phyloP scores from a whole-genome alignment of 23 tunicate genomes.

The Aplidium turbinatum region DNA sequence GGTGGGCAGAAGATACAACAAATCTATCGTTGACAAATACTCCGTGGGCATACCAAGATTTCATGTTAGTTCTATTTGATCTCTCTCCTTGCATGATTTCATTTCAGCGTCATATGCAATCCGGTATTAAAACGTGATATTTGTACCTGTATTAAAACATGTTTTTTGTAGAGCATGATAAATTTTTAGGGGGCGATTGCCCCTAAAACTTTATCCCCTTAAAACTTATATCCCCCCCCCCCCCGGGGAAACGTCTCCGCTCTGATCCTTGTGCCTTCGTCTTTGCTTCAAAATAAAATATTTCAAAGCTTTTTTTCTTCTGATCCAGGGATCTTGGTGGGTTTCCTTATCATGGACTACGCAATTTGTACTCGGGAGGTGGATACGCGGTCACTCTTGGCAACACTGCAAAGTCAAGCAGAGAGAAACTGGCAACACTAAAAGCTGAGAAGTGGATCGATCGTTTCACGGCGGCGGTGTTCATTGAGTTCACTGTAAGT shows the following conservation, averaged over 20 bases:
- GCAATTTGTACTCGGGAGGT: slow-evolving; percentile 75
- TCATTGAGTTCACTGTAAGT: slow-evolving; percentile 72
- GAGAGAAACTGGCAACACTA: slow-evolving; percentile 37
- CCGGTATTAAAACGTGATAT: too few relatives aligned
- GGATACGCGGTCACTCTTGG: slow-evolving; percentile 81
- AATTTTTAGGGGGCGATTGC: too few relatives aligned
- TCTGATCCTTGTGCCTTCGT: too few relatives aligned
- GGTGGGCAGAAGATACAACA: slow-evolving; percentile 24
- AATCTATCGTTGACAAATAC: not conserved
- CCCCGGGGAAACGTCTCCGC: too few relatives aligned
- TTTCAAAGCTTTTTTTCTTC: not conserved
- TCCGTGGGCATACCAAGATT: slow-evolving; percentile 47
- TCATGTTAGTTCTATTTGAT: slow-evolving; percentile 9
- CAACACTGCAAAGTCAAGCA: slow-evolving; percentile 47
- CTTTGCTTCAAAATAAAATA: too few relatives aligned
- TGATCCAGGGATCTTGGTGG: slow-evolving; percentile 72
- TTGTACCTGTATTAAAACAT: too few relatives aligned
- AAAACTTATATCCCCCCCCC: too few relatives aligned
- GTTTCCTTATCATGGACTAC: slow-evolving; percentile 48
- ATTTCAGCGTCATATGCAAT: not conserved
- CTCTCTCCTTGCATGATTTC: not conserved
- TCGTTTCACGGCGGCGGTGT: slow-evolving; percentile 63
- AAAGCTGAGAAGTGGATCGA: slow-evolving; percentile 65
- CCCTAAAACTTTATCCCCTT: too few relatives aligned
- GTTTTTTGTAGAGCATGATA: too few relatives aligned